Conservation (phyloP, 2,888 invertebrate species). For the Ptilodon capucinus region DNA sequence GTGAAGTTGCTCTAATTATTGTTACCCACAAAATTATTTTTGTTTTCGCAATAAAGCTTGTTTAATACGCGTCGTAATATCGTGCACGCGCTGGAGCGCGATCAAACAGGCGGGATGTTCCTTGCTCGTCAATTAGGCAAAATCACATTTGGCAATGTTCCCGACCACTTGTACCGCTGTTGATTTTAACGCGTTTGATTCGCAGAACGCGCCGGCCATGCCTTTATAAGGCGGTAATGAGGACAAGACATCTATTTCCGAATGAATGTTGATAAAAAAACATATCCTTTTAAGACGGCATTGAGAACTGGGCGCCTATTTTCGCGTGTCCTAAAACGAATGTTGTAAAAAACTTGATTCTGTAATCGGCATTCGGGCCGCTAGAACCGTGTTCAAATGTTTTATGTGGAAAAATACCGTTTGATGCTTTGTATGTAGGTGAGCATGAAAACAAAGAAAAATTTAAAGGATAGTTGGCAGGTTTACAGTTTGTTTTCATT, state of each 20-base stretch:
- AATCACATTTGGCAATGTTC: constrained; percentile 75
- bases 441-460: neutral
- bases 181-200: constrained; percentile 51
- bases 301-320: neutral
- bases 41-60: constrained; percentile 37
- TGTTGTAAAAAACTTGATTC: constrained; percentile 22
- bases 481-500: neutral
- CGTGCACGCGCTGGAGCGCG: constrained; percentile 52
- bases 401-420: neutral
- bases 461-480: neutral
- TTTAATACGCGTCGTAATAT: constrained; percentile 54
- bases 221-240: constrained; percentile 59
- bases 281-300: neutral
- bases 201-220: constrained; percentile 45
- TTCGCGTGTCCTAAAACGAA: constrained; percentile 12
- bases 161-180: constrained; percentile 67
- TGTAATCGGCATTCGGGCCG: neutral
- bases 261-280: neutral
- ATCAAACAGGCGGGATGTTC: constrained; percentile 68
- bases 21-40: constrained; percentile 8
- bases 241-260: constrained; percentile 16
- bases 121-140: constrained; percentile 73
- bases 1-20: neutral
- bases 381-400: neutral
- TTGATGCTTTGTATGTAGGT: neutral